Percentiles rank a stretch among this genome's conserved stretches.
Evolutionary conservation across 2,113 vertebrate genomes (phyloP).

Genomic region (Cheirogaleus medius): DNA sequence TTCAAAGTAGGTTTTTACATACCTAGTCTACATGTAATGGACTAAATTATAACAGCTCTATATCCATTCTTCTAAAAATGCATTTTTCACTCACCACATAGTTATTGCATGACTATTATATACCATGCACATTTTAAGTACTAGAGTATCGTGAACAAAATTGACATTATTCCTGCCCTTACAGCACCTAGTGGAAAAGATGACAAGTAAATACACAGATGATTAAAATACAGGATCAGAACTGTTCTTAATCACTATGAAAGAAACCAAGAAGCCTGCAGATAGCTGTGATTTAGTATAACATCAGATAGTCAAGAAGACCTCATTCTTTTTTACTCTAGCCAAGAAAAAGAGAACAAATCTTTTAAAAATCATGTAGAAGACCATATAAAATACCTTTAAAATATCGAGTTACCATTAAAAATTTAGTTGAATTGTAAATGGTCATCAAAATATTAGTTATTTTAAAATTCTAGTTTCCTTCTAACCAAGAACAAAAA

Average conservation of each 20-base stretch:
- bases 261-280: not conserved
- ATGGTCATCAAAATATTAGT: not conserved
- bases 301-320: not conserved
- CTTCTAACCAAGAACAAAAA: not conserved
- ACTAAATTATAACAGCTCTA: not conserved
- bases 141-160: not conserved
- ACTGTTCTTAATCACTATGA: not conserved
- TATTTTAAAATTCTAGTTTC: conserved; percentile 35
- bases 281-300: not conserved
- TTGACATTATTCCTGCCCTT: not conserved
- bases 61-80: not conserved
- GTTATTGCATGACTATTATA: not conserved
- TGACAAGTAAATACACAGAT: not conserved
- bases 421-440: not conserved
- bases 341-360: not conserved
- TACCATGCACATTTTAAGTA: not conserved
- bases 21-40: not conserved
- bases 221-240: not conserved
- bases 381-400: not conserved
- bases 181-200: not conserved
- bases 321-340: not conserved
- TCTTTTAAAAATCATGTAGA: not conserved
- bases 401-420: not conserved
- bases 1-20: not conserved
- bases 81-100: not conserved